Conservation (phyloP, 1,140 invertebrate genomes). For the Ceratoteleas bidentatus region DNA sequence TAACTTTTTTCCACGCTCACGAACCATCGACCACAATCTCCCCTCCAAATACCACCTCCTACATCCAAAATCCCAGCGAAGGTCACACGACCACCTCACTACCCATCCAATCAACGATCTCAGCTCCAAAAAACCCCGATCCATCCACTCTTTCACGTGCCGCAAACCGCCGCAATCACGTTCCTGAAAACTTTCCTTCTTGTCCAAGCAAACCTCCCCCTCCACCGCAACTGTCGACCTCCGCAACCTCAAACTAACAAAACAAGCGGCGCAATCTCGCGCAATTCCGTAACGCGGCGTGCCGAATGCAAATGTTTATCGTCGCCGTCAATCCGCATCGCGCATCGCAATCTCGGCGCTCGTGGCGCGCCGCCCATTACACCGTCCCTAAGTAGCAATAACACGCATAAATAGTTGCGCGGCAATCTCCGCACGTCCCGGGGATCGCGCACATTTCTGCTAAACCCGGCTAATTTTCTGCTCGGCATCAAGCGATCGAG, state of each 20-base stretch:
- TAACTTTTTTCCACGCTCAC: too few species aligned
- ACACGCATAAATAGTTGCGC: conserved; percentile 54
- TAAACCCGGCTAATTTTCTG: conserved; percentile 62
- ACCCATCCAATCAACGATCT: too few species aligned
- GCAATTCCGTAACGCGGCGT: conserved; percentile 33
- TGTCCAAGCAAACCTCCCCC: too few species aligned
- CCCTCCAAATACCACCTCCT: too few species aligned
- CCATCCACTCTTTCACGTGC: too few species aligned
- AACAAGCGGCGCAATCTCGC: conserved; percentile 45
- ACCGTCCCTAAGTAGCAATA: conserved; percentile 59
- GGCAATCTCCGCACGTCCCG: conserved; percentile 39
- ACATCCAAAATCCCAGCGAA: too few species aligned
- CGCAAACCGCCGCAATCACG: too few species aligned
- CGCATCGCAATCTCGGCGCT: conserved; percentile 47
- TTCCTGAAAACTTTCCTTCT: too few species aligned
- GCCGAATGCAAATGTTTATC: conserved; percentile 57
- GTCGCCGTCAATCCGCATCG: conserved; percentile 55
- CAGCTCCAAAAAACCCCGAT: too few species aligned
- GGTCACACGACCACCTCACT: too few species aligned
- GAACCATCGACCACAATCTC: too few species aligned
- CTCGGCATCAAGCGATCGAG: conserved; percentile 53
- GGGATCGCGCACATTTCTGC: conserved; percentile 31
- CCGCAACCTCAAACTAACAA: conserved; percentile 18
- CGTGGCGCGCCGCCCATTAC: conserved; percentile 21
- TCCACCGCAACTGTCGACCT: background rate